A percentile compares a stretch with the other conserved stretches of the same genome.
Conservation (phyloP, 2,797 vertebrate species). For the Oreonectes daqikongensis region DNA sequence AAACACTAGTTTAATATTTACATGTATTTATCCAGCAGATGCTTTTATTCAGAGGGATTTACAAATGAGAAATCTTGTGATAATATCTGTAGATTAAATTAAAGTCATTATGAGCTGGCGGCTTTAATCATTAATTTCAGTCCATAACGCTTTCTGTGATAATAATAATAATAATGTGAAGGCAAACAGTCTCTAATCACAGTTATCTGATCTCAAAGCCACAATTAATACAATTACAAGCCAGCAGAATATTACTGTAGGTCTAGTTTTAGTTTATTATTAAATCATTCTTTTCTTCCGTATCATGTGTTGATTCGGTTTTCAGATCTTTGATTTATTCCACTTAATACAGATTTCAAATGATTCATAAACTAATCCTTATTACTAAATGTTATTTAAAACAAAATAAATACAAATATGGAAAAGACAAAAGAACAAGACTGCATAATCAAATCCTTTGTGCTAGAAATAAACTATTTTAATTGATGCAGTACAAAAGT, state of each 20-base stretch:
- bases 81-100: neutral
- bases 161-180: constrained; percentile 14
- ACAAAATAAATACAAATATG: too few relatives aligned
- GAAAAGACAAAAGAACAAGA: too few relatives aligned
- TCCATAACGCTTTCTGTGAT: neutral
- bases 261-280: constrained; percentile 18
- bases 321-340: neutral
- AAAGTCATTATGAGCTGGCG: neutral
- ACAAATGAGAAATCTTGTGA: neutral
- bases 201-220: constrained; percentile 24
- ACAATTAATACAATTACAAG: constrained; percentile 36
- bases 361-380: too few relatives aligned
- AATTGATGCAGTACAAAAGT: too few relatives aligned
- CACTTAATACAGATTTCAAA: too few relatives aligned
- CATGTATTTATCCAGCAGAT: neutral
- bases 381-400: too few relatives aligned
- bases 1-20: neutral
- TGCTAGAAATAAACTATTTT: too few relatives aligned
- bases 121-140: neutral
- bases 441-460: too few relatives aligned
- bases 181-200: constrained; percentile 47
- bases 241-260: constrained; percentile 3
- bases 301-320: neutral
- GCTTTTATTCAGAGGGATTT: neutral
- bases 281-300: constrained; percentile 20